A percentile compares a stretch with the other conserved stretches of the same genome.
phyloP scores from a whole-genome alignment of 2,113 vertebrate species.

The Australoheros scitulus region DNA sequence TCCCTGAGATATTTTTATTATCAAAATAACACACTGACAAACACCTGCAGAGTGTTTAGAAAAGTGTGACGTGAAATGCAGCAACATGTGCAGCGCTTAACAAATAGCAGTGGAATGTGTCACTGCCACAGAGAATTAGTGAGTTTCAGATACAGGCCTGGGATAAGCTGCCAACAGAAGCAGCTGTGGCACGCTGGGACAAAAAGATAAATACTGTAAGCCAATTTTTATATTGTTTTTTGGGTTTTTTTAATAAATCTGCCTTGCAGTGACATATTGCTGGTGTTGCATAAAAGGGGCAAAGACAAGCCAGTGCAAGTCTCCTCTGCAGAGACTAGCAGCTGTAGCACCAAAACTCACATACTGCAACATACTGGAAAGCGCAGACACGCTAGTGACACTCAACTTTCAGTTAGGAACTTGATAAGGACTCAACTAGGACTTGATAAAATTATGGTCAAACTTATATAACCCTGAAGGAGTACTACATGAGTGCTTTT shows the following conservation, averaged over 20 bases:
- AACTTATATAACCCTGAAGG: neutral
- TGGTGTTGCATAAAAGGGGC: conserved; percentile 11
- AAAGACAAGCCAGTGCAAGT: conserved; percentile 49
- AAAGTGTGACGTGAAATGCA: conserved; percentile 5
- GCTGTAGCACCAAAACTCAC: neutral
- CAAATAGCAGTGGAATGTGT: conserved; percentile 33
- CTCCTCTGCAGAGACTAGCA: neutral
- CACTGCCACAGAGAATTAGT: neutral
- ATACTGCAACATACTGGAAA: neutral
- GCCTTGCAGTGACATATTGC: conserved; percentile 23
- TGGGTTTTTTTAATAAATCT: neutral
- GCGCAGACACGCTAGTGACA: neutral
- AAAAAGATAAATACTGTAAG: conserved; percentile 32
- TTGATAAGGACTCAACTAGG: no score
- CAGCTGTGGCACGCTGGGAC: conserved; percentile 50
- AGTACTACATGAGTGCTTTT: neutral
- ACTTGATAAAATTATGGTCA: neutral
- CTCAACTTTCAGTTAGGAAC: neutral
- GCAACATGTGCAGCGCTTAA: neutral
- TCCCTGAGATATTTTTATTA: neutral
- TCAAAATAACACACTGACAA: neutral
- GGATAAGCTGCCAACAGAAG: conserved; percentile 33
- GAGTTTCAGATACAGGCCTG: neutral
- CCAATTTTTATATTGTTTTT: conserved; percentile 3
- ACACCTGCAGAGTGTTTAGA: neutral